Percentiles rank a stretch among this genome's conserved stretches.
phyloP scores from a whole-genome alignment of 2,797 vertebrate species.

The Chlorospingus semifuscus region DNA sequence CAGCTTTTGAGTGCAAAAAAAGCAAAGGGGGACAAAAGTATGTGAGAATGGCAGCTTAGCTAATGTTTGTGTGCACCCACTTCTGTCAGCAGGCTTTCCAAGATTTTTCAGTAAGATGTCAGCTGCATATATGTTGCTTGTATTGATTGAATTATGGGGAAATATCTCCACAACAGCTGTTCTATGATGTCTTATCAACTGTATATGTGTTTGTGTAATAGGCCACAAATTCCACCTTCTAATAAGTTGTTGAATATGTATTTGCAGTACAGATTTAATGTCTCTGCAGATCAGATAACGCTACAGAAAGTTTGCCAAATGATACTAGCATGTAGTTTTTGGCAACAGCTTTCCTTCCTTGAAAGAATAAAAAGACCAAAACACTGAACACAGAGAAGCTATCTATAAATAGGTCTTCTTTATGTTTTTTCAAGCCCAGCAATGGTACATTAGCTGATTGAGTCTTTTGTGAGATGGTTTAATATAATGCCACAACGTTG shows the following conservation, averaged over 20 bases:
- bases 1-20: neutral
- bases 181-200: neutral
- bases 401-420: conserved; percentile 7
- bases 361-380: neutral
- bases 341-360: neutral
- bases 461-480: neutral
- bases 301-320: neutral
- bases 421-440: neutral
- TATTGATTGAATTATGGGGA: neutral
- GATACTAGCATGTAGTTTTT: neutral
- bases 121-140: neutral
- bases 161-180: neutral
- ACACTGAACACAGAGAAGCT: neutral
- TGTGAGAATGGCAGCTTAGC: neutral
- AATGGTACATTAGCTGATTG: neutral
- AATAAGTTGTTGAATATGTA: neutral
- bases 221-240: neutral
- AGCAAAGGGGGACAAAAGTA: neutral
- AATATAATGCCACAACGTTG: neutral
- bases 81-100: neutral
- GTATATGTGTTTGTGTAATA: neutral
- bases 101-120: neutral
- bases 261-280: conserved; percentile 11
- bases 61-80: neutral
- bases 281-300: neutral